Conservation (phyloP, 37 sponge, comb jelly and placozoan genomes). For the Halisarca cf. caerulea region DNA sequence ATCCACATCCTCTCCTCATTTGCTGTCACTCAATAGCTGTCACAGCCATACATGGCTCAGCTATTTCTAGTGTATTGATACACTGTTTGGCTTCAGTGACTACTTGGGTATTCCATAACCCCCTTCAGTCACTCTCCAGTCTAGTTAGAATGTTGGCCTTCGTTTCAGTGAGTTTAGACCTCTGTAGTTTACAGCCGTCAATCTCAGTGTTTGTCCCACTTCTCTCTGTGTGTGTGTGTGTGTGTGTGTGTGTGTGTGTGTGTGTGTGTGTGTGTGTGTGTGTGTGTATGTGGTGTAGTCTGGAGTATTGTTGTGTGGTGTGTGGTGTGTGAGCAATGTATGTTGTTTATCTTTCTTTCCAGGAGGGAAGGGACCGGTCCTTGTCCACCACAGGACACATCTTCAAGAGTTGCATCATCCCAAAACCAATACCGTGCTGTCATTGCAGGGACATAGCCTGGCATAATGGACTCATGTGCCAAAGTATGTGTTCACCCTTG, state of each 20-base stretch:
- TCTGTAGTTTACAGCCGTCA: too few species aligned
- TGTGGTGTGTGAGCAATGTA: not conserved
- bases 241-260: conserved; percentile 31
- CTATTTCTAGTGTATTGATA: too few species aligned
- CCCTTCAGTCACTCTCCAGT: too few species aligned
- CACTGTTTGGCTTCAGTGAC: too few species aligned
- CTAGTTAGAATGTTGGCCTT: too few species aligned
- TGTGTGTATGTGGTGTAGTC: not conserved
- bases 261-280: conserved; percentile 35
- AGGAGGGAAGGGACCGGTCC: not conserved
- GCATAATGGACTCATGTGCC: conserved; percentile 56
- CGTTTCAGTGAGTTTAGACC: too few species aligned
- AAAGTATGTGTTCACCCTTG: conserved; percentile 27
- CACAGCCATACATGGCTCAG: too few species aligned
- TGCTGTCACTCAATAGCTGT: too few species aligned
- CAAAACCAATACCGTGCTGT: conserved; percentile 56
- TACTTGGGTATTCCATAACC: too few species aligned
- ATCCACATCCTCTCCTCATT: too few species aligned
- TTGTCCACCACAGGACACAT: conserved; percentile 40
- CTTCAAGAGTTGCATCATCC: conserved; percentile 19
- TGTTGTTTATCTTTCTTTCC: not conserved
- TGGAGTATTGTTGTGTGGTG: not conserved
- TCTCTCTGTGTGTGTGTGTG: not conserved
- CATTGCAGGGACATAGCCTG: conserved; percentile 69
- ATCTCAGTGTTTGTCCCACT: not conserved